Conservation (phyloP, 2,797 vertebrate species). For the Anas georgica region DNA sequence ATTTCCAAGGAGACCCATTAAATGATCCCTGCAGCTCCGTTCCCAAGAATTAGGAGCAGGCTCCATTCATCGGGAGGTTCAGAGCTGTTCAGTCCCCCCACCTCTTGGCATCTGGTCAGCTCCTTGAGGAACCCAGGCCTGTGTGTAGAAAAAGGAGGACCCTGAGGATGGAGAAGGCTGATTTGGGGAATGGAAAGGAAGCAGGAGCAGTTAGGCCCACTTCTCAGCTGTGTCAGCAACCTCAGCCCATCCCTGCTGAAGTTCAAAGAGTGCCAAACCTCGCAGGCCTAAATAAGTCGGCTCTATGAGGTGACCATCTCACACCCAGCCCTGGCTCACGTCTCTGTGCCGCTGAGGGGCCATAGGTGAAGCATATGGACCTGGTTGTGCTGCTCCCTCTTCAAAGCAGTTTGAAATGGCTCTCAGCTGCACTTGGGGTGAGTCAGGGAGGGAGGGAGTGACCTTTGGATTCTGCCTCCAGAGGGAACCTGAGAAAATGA, state of each 20-base stretch:
- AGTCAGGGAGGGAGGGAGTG: conserved; percentile 43
- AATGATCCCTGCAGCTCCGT: neutral
- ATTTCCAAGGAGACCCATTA: neutral
- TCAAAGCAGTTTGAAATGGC: conserved; percentile 17
- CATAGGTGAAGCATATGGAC: neutral
- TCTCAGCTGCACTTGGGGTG: conserved; percentile 35
- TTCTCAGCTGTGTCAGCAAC: neutral
- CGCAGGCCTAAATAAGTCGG: neutral
- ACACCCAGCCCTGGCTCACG: neutral
- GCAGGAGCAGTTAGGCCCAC: neutral
- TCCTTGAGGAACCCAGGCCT: neutral
- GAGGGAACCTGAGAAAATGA: conserved; percentile 74
- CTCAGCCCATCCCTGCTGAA: neutral
- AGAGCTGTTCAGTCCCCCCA: neutral
- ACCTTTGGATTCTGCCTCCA: conserved; percentile 68
- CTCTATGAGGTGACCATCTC: neutral
- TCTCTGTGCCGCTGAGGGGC: neutral
- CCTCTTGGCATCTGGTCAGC: neutral
- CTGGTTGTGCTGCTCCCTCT: neutral
- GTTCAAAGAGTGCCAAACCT: neutral
- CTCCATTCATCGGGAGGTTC: neutral
- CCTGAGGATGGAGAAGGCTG: neutral
- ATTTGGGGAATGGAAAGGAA: neutral
- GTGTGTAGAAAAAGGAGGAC: neutral
- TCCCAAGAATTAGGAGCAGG: neutral